Conservation (phyloP, 2,113 vertebrate species). For the Brachyistius frenatus region DNA sequence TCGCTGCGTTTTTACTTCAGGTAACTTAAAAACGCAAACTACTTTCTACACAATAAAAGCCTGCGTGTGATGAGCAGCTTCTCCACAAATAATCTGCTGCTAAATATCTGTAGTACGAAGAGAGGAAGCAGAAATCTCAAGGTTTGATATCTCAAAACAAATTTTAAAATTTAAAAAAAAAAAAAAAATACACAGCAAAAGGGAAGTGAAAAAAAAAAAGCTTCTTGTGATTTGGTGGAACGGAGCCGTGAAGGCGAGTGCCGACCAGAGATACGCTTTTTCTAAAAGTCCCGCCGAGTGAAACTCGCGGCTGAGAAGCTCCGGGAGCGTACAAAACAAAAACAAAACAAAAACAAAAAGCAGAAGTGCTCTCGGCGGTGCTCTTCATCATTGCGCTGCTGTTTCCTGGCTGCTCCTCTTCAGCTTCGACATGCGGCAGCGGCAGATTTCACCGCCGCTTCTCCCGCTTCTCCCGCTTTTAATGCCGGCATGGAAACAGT, state of each 20-base stretch:
- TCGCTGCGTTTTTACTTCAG: too few species aligned
- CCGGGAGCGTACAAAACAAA: background rate
- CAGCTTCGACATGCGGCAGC: conserved; percentile 26
- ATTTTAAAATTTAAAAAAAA: fast-evolving
- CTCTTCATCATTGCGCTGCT: conserved; percentile 46
- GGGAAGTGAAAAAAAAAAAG: background rate
- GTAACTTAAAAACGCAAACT: too few species aligned
- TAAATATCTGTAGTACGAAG: background rate
- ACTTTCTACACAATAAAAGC: too few species aligned
- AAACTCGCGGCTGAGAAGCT: background rate
- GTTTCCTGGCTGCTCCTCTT: conserved; percentile 45
- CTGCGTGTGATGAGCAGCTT: too few species aligned
- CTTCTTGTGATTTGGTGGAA: background rate
- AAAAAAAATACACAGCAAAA: too few species aligned
- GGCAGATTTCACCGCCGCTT: conserved; percentile 9
- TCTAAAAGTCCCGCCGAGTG: background rate
- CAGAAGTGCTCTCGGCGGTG: background rate
- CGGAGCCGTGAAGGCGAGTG: background rate
- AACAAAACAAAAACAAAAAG: background rate
- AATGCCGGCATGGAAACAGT: conserved; percentile 60
- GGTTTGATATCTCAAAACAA: background rate
- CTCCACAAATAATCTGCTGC: background rate
- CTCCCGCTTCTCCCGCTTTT: conserved; percentile 55
- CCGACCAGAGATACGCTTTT: too few species aligned
- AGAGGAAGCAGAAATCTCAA: background rate